These are phyloP conservation scores for Nerophis lumbriciformis DNA, from an alignment of 2,113 vertebrate genomes.

Conservation along the genomic window DNA sequence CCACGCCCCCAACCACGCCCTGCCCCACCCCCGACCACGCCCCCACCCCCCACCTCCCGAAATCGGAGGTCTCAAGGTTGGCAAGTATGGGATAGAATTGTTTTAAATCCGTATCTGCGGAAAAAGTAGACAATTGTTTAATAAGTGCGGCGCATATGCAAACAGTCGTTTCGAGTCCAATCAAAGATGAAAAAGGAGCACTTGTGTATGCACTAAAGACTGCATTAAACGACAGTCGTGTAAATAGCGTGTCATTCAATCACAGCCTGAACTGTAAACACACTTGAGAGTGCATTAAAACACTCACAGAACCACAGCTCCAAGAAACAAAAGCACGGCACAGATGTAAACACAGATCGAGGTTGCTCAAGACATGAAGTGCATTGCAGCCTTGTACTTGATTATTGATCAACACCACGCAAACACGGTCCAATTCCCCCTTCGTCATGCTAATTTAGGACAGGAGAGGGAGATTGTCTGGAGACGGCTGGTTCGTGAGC, in stretches of 20 bases:
- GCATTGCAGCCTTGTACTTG: conserved; percentile 19
- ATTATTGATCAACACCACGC: conserved; percentile 26
- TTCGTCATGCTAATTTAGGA: conserved; percentile 47
- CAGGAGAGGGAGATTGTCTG: conserved; percentile 23
- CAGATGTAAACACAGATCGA: not conserved
- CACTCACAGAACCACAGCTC: not conserved
- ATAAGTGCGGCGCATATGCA: not conserved
- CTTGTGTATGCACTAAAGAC: not conserved
- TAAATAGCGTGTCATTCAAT: conserved; percentile 15
- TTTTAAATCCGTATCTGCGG: no score
- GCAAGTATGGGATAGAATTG: no score
- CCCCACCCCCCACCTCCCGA: no score
- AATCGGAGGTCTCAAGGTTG: no score
- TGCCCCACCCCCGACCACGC: no score
- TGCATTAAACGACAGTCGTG: not conserved
- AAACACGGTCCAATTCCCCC: not conserved
- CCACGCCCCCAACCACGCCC: no score
- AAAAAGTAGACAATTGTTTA: not conserved
- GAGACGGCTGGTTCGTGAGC: conserved; percentile 34
- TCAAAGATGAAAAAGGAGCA: conserved; percentile 2
- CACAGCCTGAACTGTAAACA: not conserved
- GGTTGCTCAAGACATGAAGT: conserved; percentile 19
- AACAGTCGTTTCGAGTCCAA: not conserved
- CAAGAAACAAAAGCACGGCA: not conserved
- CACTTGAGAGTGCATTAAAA: conserved; percentile 19